phyloP scores from a whole-genome alignment of 2,888 invertebrate genomes.

The Strigamia maritima region DNA sequence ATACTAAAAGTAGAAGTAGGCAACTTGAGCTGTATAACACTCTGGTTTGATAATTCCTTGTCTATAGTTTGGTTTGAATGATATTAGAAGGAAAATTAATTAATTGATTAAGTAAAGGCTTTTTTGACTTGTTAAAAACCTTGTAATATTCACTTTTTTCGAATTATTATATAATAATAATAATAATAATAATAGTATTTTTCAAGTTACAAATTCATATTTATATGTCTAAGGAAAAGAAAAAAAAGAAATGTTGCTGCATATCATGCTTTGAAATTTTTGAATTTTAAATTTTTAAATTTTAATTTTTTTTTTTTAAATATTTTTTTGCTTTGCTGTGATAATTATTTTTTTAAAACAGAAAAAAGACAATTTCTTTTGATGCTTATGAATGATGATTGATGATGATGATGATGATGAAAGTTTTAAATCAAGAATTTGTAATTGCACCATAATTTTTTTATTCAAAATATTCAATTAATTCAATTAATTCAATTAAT shows the following conservation, averaged over 20 bases:
- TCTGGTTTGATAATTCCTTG: conserved; percentile 32
- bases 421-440: not conserved
- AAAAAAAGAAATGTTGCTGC: conserved; percentile 4
- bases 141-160: conserved; percentile 29
- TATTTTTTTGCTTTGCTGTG: conserved; percentile 17
- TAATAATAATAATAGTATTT: conserved; percentile 14
- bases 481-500: not conserved
- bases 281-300: not conserved
- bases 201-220: conserved; percentile 21
- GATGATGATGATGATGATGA: not conserved
- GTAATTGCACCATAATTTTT: conserved; percentile 17
- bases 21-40: conserved; percentile 20
- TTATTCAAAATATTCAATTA: not conserved
- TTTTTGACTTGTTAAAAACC: conserved; percentile 17
- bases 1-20: conserved; percentile 7
- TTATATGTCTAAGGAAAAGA: not conserved
- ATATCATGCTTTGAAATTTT: conserved; percentile 16
- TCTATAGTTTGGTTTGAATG: conserved; percentile 31
- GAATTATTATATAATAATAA: too few relatives aligned
- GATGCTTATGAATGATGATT: not conserved
- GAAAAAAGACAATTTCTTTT: conserved; percentile 19
- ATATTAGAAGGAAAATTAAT: not conserved
- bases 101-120: too few relatives aligned
- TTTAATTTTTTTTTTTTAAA: conserved; percentile 2
- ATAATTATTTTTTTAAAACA: not conserved